Evolutionary conservation across 2,797 vertebrate genomes (phyloP).

Genomic region (Antennarius maculatus): DNA sequence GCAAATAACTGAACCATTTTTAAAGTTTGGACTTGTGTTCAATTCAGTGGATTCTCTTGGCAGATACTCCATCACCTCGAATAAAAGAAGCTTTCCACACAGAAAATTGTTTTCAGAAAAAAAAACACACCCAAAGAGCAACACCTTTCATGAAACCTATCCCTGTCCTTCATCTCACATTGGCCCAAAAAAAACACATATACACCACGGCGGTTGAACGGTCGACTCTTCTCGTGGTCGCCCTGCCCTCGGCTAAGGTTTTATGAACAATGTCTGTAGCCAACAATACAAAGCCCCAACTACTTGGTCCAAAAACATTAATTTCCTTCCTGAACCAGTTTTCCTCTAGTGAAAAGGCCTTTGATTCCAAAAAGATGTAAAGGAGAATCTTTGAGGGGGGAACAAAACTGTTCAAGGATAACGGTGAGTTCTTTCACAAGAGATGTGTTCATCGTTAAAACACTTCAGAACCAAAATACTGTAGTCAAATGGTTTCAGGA

Average conservation of each 20-base stretch:
- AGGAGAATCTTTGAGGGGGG: background rate
- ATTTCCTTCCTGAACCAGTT: slow-evolving; percentile 9
- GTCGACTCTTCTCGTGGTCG: slow-evolving; percentile 17
- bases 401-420: too few species aligned
- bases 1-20: slow-evolving; percentile 29
- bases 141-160: slow-evolving; percentile 18
- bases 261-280: slow-evolving; percentile 14
- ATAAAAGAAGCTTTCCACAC: slow-evolving; percentile 5
- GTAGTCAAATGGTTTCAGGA: too few species aligned
- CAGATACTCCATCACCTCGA: slow-evolving; percentile 20
- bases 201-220: slow-evolving; percentile 5
- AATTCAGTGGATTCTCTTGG: slow-evolving; percentile 14
- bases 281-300: background rate
- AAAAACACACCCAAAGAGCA: background rate
- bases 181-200: background rate
- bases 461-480: too few species aligned
- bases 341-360: slow-evolving; percentile 17
- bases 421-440: background rate
- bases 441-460: too few species aligned
- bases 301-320: background rate
- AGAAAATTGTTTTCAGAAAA: slow-evolving; percentile 14
- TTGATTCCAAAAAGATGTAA: slow-evolving; percentile 6
- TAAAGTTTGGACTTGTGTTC: background rate
- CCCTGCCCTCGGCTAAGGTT: slow-evolving; percentile 11
- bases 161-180: slow-evolving; percentile 10